Conservation (phyloP, 37 sponge, comb jelly and placozoan genomes). For the Halichondria panicea region DNA sequence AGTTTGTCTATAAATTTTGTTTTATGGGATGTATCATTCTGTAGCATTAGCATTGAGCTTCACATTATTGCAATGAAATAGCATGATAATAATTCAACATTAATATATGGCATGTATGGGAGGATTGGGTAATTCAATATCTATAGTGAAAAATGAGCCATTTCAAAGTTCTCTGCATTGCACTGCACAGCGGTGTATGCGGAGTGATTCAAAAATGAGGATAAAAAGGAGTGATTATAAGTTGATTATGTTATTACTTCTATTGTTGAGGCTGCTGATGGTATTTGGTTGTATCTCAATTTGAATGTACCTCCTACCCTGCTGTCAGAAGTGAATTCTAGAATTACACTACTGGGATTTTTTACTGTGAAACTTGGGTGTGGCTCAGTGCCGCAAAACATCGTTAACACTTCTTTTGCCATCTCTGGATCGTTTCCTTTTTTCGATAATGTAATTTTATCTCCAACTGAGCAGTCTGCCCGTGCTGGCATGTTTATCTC, state of each 20-base stretch:
- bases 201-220: too few relatives aligned
- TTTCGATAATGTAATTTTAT: conserved; percentile 11
- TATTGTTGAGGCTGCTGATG: neutral
- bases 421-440: neutral
- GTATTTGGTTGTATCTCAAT: conserved; percentile 38
- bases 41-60: too few relatives aligned
- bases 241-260: neutral
- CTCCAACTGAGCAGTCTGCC: conserved; percentile 30
- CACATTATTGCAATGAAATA: too few relatives aligned
- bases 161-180: too few relatives aligned
- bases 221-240: neutral
- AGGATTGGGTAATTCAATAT: too few relatives aligned
- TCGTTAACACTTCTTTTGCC: neutral
- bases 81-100: too few relatives aligned
- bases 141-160: too few relatives aligned
- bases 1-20: too few relatives aligned
- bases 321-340: conserved; percentile 44
- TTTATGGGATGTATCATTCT: too few relatives aligned
- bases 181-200: too few relatives aligned
- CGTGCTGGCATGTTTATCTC: conserved; percentile 36
- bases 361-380: conserved; percentile 15
- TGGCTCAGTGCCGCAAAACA: conserved; percentile 15
- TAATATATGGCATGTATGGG: too few relatives aligned
- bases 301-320: conserved; percentile 26
- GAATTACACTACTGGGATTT: neutral